Conservation (phyloP, 2,113 vertebrate species). For the Corythornis cristatus region DNA sequence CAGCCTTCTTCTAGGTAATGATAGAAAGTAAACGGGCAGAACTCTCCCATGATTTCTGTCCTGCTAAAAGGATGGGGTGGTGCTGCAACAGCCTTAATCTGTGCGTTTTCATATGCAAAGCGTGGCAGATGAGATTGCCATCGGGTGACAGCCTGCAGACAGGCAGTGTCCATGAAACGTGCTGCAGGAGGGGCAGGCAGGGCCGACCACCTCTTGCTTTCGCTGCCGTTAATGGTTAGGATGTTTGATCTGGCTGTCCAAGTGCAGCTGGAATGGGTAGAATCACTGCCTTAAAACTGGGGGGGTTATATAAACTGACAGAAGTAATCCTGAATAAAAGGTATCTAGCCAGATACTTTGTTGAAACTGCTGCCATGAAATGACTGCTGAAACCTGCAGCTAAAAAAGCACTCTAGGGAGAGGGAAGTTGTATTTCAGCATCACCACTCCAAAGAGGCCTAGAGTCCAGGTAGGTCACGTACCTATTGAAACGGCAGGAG, state of each 20-base stretch:
- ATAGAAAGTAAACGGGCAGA: not conserved
- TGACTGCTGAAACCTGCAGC: not conserved
- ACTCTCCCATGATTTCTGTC: not conserved
- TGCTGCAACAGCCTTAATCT: not conserved
- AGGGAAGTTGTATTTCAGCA: not conserved
- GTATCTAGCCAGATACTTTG: not conserved
- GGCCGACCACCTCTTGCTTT: not conserved
- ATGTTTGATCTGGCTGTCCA: not conserved
- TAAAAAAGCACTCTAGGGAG: not conserved
- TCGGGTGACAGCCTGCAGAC: not conserved
- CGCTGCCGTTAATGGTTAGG: rapidly evolving
- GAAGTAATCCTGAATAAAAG: not conserved
- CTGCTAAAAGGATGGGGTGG: not conserved
- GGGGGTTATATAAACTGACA: not conserved
- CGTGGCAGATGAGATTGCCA: not conserved
- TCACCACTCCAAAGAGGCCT: not conserved
- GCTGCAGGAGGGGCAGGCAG: not conserved
- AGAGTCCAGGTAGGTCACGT: not conserved
- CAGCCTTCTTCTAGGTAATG: not conserved
- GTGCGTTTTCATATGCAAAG: not conserved
- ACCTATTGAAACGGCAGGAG: not conserved
- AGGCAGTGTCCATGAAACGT: not conserved
- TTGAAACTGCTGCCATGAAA: not conserved
- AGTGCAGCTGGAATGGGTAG: not conserved
- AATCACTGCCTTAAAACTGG: not conserved